phyloP scores from a whole-genome alignment of 1,140 invertebrate species.

The Drosophila pachea region DNA sequence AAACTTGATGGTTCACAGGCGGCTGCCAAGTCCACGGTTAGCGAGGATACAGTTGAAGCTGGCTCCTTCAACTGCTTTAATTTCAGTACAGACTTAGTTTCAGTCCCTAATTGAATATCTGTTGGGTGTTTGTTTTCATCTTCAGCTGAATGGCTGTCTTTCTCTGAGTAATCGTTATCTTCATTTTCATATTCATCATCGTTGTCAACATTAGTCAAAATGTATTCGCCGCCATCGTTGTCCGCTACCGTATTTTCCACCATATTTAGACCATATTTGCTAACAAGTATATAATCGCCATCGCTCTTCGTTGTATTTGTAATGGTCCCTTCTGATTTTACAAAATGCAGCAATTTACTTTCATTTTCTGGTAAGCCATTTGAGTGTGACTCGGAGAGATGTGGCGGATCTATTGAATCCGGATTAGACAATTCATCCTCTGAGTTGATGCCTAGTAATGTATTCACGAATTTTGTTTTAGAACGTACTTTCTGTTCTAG shows the following conservation, averaged over 20 bases:
- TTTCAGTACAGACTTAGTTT: not conserved
- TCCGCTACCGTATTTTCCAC: constrained; percentile 3
- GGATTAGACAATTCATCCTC: not conserved
- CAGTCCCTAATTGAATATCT: not conserved
- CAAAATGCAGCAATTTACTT: not conserved
- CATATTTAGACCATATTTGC: constrained; percentile 7
- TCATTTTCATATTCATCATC: constrained; percentile 17
- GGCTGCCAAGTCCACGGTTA: constrained; percentile 29
- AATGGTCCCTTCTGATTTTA: not conserved
- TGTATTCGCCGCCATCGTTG: constrained; percentile 15
- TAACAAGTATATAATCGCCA: constrained; percentile 22
- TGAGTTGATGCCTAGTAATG: not conserved
- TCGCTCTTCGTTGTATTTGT: not conserved
- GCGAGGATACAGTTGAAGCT: not conserved
- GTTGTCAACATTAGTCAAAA: constrained; percentile 6
- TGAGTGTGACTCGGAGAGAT: not conserved
- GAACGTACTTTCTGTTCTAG: not conserved
- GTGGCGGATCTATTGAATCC: not conserved
- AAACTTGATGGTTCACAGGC: constrained; percentile 27
- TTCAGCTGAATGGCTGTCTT: not conserved
- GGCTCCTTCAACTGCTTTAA: not conserved
- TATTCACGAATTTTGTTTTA: not conserved
- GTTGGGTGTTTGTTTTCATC: not conserved
- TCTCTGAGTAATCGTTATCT: not conserved
- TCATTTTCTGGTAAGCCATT: not conserved